phyloP scores from a whole-genome alignment of 2,113 vertebrate species.

The Noctilio leporinus region DNA sequence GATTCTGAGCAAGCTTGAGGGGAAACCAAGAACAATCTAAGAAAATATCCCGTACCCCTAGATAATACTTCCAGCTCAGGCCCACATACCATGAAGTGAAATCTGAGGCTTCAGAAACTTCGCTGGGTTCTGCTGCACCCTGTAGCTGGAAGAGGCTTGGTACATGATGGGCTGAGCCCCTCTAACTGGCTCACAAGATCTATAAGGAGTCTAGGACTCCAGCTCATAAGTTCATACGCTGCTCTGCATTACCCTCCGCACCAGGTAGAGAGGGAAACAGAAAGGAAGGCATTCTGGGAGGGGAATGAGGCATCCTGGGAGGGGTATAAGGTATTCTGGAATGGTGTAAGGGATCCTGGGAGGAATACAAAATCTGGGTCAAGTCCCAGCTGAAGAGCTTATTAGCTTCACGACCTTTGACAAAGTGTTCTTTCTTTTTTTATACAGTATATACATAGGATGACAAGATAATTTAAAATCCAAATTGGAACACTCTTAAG shows the following conservation, averaged over 20 bases:
- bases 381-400: background rate
- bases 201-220: background rate
- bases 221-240: background rate
- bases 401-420: background rate
- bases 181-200: background rate
- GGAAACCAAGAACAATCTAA: background rate
- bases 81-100: background rate
- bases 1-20: background rate
- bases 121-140: background rate
- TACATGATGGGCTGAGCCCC: background rate
- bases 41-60: background rate
- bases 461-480: background rate
- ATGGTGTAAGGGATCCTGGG: background rate
- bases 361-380: background rate
- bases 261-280: background rate
- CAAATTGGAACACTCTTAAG: background rate
- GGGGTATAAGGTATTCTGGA: background rate
- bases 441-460: background rate
- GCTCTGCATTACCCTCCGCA: background rate
- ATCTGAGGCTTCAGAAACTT: background rate
- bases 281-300: background rate
- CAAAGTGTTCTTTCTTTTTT: conserved; percentile 1
- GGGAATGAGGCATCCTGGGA: background rate
- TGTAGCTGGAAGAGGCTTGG: background rate
- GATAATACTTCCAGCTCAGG: background rate